These are phyloP conservation scores for Nephrotoma flavescens DNA, from an alignment of 2,888 invertebrate genomes.

Conservation along the genomic window DNA sequence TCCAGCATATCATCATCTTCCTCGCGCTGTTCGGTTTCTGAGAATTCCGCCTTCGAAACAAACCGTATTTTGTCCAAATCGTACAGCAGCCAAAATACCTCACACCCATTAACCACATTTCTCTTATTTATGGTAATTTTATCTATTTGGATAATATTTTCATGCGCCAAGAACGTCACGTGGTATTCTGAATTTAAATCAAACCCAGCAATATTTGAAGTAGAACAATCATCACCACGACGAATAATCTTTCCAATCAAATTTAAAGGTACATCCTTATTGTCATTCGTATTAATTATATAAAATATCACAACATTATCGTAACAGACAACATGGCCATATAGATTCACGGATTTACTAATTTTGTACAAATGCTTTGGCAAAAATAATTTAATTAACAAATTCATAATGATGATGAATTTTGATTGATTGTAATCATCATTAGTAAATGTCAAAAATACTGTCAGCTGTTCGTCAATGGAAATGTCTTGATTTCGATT, in stretches of 20 bases:
- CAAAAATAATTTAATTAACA: constrained; percentile 27
- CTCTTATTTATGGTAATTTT: background rate
- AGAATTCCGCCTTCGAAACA: background rate
- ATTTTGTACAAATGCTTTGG: constrained; percentile 21
- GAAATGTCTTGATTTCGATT: background rate
- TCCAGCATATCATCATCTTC: background rate
- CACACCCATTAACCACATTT: background rate
- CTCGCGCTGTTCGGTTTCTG: background rate
- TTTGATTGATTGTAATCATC: background rate
- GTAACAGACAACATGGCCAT: constrained; percentile 25
- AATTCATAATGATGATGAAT: constrained; percentile 9
- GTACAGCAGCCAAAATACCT: background rate
- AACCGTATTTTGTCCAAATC: background rate
- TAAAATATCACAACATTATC: constrained; percentile 26
- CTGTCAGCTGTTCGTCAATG: background rate
- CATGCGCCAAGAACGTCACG: background rate
- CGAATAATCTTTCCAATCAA: constrained; percentile 5
- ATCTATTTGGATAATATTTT: background rate
- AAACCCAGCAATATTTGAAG: background rate
- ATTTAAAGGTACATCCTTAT: constrained; percentile 17
- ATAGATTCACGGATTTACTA: constrained; percentile 21
- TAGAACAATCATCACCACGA: constrained; percentile 4
- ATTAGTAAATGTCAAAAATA: background rate
- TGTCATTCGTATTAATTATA: constrained; percentile 16
- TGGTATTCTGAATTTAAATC: background rate